phyloP scores from a whole-genome alignment of 2,888 invertebrate species.

The Acholoe squamosa region DNA sequence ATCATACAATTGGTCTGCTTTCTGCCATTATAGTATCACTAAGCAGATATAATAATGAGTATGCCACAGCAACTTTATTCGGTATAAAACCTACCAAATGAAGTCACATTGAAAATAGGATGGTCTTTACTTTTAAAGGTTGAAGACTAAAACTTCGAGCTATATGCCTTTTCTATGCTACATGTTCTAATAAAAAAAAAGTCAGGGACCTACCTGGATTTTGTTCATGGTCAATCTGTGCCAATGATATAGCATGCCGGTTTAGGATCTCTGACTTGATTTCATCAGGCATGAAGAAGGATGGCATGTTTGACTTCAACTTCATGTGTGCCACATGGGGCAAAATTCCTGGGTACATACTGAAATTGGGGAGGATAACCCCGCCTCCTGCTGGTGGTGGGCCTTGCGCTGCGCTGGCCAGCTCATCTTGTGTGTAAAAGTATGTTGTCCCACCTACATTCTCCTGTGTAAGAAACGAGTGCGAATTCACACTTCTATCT shows the following conservation, averaged over 20 bases:
- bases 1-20: no score
- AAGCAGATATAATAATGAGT: no score
- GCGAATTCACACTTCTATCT: not conserved
- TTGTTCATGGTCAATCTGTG: slow-evolving; percentile 88
- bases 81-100: no score
- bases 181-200: slow-evolving; percentile 41
- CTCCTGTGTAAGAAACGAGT: slow-evolving; percentile 76
- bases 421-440: slow-evolving; percentile 87
- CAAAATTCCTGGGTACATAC: slow-evolving; percentile 82
- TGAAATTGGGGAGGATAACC: slow-evolving; percentile 83
- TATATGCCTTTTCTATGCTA: not conserved
- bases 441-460: slow-evolving; percentile 94
- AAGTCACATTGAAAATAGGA: no score
- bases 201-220: slow-evolving; percentile 80
- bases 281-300: slow-evolving; percentile 93
- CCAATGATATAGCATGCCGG: slow-evolving; percentile 89
- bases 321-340: slow-evolving; percentile 83
- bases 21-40: no score
- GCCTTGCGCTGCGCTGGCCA: slow-evolving; percentile 62
- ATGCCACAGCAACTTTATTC: no score
- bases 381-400: slow-evolving; percentile 76
- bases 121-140: no score
- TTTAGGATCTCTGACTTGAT: slow-evolving; percentile 91
- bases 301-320: slow-evolving; percentile 81
- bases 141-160: not conserved